Evolutionary conservation across 2,888 invertebrate species (phyloP).

Genomic region (Sinelater perroti): DNA sequence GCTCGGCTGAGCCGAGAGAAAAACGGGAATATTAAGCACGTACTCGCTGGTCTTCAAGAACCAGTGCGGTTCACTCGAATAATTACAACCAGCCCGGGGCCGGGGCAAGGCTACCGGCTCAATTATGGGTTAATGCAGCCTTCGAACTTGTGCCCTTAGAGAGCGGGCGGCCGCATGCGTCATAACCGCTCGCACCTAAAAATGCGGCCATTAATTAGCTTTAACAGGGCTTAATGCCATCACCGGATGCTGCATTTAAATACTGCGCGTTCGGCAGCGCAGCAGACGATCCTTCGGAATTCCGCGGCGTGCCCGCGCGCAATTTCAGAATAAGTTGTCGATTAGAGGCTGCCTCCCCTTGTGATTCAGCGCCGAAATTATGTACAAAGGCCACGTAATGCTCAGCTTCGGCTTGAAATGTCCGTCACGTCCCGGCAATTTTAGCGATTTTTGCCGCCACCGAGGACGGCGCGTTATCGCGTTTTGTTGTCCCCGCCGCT

Average conservation of each 20-base stretch:
- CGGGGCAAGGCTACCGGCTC: conserved; percentile 16
- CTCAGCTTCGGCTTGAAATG: conserved; percentile 14
- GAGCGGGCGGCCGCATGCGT: neutral
- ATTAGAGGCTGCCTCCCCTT: conserved; percentile 5
- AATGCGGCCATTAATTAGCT: conserved; percentile 27
- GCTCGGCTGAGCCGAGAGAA: neutral
- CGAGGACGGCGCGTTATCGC: conserved; percentile 11
- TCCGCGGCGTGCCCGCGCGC: neutral
- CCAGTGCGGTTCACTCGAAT: neutral
- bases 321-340: neutral
- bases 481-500: conserved; percentile 8
- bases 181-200: conserved; percentile 8
- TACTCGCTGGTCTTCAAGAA: neutral
- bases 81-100: conserved; percentile 5
- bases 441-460: conserved; percentile 28
- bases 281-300: too few species aligned
- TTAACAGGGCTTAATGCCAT: conserved; percentile 28
- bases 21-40: conserved; percentile 1
- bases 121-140: conserved; percentile 12
- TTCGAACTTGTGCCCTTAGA: conserved; percentile 11
- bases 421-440: conserved; percentile 26
- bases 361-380: conserved; percentile 15
- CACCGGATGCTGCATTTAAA: conserved; percentile 27
- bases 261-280: neutral
- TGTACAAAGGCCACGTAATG: conserved; percentile 24